phyloP scores from a whole-genome alignment of 2,797 vertebrate species.

The Triplophysa yarkandensis region DNA sequence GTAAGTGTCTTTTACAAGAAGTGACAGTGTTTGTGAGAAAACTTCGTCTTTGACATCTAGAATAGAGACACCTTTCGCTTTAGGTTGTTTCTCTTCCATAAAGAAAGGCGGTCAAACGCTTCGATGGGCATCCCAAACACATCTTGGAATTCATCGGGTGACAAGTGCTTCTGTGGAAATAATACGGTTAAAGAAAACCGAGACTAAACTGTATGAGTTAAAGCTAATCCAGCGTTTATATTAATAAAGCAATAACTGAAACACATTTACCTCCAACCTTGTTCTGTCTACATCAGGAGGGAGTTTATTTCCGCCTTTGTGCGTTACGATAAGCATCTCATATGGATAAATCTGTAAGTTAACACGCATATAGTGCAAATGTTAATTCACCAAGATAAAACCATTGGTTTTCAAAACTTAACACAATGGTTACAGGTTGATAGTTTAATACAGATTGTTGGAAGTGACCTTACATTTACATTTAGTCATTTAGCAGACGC shows the following conservation, averaged over 20 bases:
- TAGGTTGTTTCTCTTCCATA: slow-evolving; percentile 89
- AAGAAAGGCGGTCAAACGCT: slow-evolving; percentile 84
- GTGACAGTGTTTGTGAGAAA: slow-evolving; percentile 4
- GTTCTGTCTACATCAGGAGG: slow-evolving; percentile 88
- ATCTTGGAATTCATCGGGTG: slow-evolving; percentile 84
- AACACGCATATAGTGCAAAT: slow-evolving; percentile 7
- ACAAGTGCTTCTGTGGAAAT: slow-evolving; percentile 82
- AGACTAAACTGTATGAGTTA: too few species aligned
- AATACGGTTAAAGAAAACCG: not conserved
- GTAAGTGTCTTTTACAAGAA: slow-evolving; percentile 8
- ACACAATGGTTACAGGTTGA: not conserved
- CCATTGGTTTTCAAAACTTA: not conserved
- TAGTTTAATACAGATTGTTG: not conserved
- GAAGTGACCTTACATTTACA: too few species aligned
- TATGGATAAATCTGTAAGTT: slow-evolving; percentile 84
- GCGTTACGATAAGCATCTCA: slow-evolving; percentile 85
- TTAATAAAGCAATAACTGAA: not conserved
- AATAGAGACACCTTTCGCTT: slow-evolving; percentile 91
- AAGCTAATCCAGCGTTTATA: not conserved
- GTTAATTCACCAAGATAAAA: not conserved
- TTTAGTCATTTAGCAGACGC: too few species aligned
- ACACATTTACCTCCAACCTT: slow-evolving; percentile 82
- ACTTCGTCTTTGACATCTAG: slow-evolving; percentile 64
- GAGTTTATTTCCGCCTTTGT: slow-evolving; percentile 81
- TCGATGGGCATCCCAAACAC: slow-evolving; percentile 86